phyloP scores from a whole-genome alignment of 2,113 vertebrate genomes.

The Oceanites oceanicus region DNA sequence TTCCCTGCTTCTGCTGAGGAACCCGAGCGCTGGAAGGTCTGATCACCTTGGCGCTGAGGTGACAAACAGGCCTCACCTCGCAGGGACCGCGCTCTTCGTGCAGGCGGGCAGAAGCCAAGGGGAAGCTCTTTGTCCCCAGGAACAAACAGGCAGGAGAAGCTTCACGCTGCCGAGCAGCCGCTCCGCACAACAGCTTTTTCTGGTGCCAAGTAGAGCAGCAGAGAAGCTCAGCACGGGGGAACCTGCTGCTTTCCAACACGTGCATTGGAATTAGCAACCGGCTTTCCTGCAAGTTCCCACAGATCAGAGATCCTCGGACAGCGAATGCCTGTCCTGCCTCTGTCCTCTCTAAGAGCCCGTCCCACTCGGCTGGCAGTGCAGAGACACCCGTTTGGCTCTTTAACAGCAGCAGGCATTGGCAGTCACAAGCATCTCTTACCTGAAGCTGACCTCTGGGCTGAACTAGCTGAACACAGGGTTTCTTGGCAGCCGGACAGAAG shows the following conservation, averaged over 20 bases:
- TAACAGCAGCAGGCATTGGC: not conserved
- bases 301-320: not conserved
- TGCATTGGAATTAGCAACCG: not conserved
- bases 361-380: not conserved
- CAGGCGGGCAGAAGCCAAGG: not conserved
- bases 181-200: too few relatives aligned
- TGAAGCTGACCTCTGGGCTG: not conserved
- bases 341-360: fast-evolving
- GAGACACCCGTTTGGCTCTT: fast-evolving
- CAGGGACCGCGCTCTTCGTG: not conserved
- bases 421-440: not conserved
- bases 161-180: fast-evolving
- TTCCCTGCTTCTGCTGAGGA: not conserved
- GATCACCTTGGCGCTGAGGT: not conserved
- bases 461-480: not conserved
- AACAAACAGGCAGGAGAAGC: not conserved
- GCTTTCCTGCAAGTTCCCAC: not conserved
- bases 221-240: not conserved
- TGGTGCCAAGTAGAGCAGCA: not conserved
- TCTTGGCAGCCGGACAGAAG: not conserved
- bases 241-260: not conserved
- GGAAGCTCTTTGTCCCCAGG: not conserved
- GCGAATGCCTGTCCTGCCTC: not conserved
- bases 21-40: not conserved
- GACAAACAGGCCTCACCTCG: not conserved